Evolutionary conservation across 2,797 vertebrate species (phyloP), one percentile per base, ranked within the genome.

Genomic region (Takifugu rubripes): DNA sequence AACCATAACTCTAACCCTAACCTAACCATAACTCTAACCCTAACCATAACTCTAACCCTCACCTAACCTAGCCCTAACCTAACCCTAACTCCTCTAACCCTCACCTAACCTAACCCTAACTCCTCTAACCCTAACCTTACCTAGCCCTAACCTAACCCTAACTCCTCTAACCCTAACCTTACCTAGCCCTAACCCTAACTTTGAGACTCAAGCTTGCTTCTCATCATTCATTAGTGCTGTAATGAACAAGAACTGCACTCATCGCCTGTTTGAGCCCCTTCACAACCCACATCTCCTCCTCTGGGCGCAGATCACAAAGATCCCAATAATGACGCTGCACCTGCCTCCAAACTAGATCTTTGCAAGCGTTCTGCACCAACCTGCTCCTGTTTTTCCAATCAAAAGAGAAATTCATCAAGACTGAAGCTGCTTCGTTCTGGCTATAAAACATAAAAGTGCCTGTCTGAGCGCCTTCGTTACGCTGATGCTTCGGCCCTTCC

Each of bases 381-480:
- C 72, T 46, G 59, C 75, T 78, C 69, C 51, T 65, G 36, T 59
- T 61, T 72, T 51, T 49, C 53, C 52, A 47, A 26, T 46, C 17
- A 53, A 71, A 56, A 31, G n/a, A 77, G 59, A 51, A 64, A 65
- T 79, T 57, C 54, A 74, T 84, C 74, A 52, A 53, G 61, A 26
- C 33, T 36, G 15, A 16, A 26, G 36, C 59, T 16, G 6, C 59
- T 48, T 52, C 6, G 6, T 4, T 43, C 36, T 40, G 3, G 7
- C 7, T 45, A 50, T 21, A 7, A 60, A 26, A 56, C 56, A 66
- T 14, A 5, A 54, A 50, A 45, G 57, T 17, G 43, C 46, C 46
- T 17, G 17, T 17, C 17, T 17, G 17, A 17, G 17, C 17, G 17
- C 17, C 17, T 17, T 17, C 17, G 17, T 17, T 17, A 17, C 17